These are phyloP conservation scores for Lissocephala sabroskyi DNA, from an alignment of 2,888 invertebrate species.

Conservation along the genomic window DNA sequence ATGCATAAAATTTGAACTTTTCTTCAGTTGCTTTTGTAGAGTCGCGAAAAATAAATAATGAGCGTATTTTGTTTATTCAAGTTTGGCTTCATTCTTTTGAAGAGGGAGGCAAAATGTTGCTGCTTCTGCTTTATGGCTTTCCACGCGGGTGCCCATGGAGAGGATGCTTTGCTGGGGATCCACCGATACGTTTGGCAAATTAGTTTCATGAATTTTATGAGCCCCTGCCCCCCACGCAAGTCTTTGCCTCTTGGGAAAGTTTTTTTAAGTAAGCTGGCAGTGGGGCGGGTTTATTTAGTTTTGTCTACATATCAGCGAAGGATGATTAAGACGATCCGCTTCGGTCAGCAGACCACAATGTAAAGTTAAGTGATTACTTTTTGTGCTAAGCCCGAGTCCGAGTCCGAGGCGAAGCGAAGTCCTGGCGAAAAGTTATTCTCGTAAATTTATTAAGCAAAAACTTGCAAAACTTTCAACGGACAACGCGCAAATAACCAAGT, in stretches of 20 bases:
- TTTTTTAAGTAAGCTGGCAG: slow-evolving; percentile 1
- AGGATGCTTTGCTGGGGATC: slow-evolving; percentile 29
- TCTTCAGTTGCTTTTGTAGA: slow-evolving; percentile 6
- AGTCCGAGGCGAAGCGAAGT: slow-evolving; percentile 22
- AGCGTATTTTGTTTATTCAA: slow-evolving; percentile 62
- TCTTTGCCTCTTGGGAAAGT: too few relatives aligned
- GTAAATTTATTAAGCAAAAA: slow-evolving; percentile 60
- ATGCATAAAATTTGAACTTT: slow-evolving; percentile 7
- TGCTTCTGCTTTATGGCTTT: slow-evolving; percentile 53
- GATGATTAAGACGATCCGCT: slow-evolving; percentile 49
- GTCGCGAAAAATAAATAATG: slow-evolving; percentile 54
- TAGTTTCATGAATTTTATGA: slow-evolving; percentile 50
- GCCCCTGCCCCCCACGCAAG: not conserved
- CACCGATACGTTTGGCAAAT: slow-evolving; percentile 54
- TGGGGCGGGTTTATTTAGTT: slow-evolving; percentile 11
- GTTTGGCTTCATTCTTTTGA: slow-evolving; percentile 52
- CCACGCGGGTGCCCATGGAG: slow-evolving; percentile 53
- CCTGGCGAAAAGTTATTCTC: slow-evolving; percentile 44
- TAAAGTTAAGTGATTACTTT: slow-evolving; percentile 64
- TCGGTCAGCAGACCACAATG: slow-evolving; percentile 23
- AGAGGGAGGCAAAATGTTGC: too few relatives aligned
- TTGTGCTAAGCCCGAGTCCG: slow-evolving; percentile 23
- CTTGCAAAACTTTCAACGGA: slow-evolving; percentile 47
- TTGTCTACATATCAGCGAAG: slow-evolving; percentile 34
- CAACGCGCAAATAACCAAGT: slow-evolving; percentile 44